These are phyloP conservation scores for Macquaria ambigua DNA, from an alignment of 2,113 vertebrate species.

Conservation along the genomic window DNA sequence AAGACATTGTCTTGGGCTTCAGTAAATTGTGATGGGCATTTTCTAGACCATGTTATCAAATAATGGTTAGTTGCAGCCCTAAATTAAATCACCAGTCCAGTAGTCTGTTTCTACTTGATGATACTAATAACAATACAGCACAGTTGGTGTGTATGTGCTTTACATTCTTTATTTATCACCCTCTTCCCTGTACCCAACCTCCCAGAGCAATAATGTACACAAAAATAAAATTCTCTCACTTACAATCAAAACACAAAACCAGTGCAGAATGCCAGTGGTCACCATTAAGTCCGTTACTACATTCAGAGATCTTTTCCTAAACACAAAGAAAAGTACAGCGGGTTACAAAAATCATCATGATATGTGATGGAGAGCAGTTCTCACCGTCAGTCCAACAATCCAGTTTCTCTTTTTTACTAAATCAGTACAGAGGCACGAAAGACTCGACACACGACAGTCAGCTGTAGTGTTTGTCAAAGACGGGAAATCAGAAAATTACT, in stretches of 20 bases:
- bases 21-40: not conserved
- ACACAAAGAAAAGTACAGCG: slow-evolving; percentile 39
- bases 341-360: slow-evolving; percentile 19
- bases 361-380: not conserved
- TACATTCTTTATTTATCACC: slow-evolving; percentile 78
- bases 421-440: slow-evolving; percentile 5
- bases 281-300: slow-evolving; percentile 73
- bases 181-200: slow-evolving; percentile 61
- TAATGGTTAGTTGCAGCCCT: not conserved
- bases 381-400: slow-evolving; percentile 2
- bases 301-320: slow-evolving; percentile 74
- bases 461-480: slow-evolving; percentile 19
- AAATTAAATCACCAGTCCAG: not conserved
- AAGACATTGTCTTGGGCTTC: not conserved
- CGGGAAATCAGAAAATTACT: not conserved
- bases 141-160: slow-evolving; percentile 1
- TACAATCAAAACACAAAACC: slow-evolving; percentile 72
- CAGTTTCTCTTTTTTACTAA: not conserved
- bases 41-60: too few species aligned
- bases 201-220: slow-evolving; percentile 67
- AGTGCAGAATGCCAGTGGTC: slow-evolving; percentile 77
- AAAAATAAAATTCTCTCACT: slow-evolving; percentile 76
- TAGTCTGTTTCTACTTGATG: too few species aligned
- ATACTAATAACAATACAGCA: not conserved
- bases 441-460: not conserved